Evolutionary conservation across 2,888 invertebrate species (phyloP).

Genomic region (Germaria angustata): DNA sequence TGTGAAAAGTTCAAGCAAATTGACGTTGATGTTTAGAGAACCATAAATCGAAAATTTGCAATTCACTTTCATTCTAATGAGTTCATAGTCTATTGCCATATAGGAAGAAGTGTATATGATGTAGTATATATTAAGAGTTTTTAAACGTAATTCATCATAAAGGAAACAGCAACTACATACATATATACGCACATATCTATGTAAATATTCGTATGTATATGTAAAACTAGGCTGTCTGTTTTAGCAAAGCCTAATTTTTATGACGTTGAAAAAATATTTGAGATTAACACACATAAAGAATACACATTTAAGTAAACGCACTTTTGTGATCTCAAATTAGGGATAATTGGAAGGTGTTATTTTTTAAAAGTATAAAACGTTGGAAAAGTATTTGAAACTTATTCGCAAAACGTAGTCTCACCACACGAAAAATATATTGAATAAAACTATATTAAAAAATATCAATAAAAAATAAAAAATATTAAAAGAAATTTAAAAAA

Average conservation of each 20-base stretch:
- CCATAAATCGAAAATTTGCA: not conserved
- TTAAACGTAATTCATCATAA: slow-evolving; percentile 33
- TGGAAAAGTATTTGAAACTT: too few species aligned
- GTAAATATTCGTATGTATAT: too few species aligned
- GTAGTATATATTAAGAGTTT: slow-evolving; percentile 55
- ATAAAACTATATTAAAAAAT: too few species aligned
- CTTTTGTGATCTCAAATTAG: not conserved
- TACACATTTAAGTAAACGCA: not conserved
- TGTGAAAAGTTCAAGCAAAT: slow-evolving; percentile 33
- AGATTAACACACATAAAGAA: not conserved
- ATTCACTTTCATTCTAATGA: not conserved
- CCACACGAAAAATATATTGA: too few species aligned
- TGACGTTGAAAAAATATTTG: not conserved
- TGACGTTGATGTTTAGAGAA: not conserved
- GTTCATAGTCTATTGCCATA: not conserved
- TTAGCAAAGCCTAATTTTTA: not conserved
- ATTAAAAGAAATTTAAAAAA: too few species aligned
- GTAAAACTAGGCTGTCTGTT: too few species aligned
- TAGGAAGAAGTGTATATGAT: not conserved
- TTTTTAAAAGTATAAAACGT: too few species aligned
- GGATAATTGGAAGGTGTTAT: too few species aligned
- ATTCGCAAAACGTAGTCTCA: too few species aligned
- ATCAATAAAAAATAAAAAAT: too few species aligned
- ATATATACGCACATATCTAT: too few species aligned
- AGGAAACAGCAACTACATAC: slow-evolving; percentile 9